Percentiles rank a stretch among this genome's conserved stretches.
phyloP scores from a whole-genome alignment of 2,888 invertebrate species.

The Drosophila algonquin region DNA sequence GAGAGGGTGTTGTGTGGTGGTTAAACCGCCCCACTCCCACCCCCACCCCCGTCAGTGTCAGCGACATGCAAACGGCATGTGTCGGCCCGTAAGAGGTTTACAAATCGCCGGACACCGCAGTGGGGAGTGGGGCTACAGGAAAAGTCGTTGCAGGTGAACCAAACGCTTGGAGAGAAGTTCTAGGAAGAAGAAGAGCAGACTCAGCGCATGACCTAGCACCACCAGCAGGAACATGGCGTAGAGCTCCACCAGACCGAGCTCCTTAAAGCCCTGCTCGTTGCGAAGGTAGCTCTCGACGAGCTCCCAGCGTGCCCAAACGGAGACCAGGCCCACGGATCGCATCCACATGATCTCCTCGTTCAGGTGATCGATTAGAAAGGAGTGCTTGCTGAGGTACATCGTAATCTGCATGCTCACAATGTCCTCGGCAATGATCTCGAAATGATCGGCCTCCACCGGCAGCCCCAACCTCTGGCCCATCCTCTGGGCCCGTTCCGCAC shows the following conservation, averaged over 20 bases:
- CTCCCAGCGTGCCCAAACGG: slow-evolving; percentile 59
- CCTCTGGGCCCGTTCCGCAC: slow-evolving; percentile 11
- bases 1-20: neutral
- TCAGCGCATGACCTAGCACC: slow-evolving; percentile 20
- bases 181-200: slow-evolving; percentile 39
- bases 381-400: slow-evolving; percentile 71
- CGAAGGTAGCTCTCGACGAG: slow-evolving; percentile 26
- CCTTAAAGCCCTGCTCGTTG: slow-evolving; percentile 20
- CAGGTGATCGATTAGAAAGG: slow-evolving; percentile 65
- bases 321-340: slow-evolving; percentile 61
- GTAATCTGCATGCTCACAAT: slow-evolving; percentile 56
- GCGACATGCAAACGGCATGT: slow-evolving; percentile 34
- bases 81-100: slow-evolving; percentile 40
- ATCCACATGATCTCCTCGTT: slow-evolving; percentile 64
- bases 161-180: slow-evolving; percentile 46
- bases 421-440: slow-evolving; percentile 52
- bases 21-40: neutral
- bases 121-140: neutral
- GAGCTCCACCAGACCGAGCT: slow-evolving; percentile 49
- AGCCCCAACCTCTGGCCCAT: neutral
- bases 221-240: slow-evolving; percentile 49
- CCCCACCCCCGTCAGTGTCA: slow-evolving; percentile 24
- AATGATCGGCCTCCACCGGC: slow-evolving; percentile 21
- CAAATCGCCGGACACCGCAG: slow-evolving; percentile 35
- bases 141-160: slow-evolving; percentile 5